Percentiles rank a stretch among this genome's conserved stretches.
These are phyloP conservation scores for Philantomba maxwellii DNA, from an alignment of 2,113 vertebrate species.

Conservation along the genomic window DNA sequence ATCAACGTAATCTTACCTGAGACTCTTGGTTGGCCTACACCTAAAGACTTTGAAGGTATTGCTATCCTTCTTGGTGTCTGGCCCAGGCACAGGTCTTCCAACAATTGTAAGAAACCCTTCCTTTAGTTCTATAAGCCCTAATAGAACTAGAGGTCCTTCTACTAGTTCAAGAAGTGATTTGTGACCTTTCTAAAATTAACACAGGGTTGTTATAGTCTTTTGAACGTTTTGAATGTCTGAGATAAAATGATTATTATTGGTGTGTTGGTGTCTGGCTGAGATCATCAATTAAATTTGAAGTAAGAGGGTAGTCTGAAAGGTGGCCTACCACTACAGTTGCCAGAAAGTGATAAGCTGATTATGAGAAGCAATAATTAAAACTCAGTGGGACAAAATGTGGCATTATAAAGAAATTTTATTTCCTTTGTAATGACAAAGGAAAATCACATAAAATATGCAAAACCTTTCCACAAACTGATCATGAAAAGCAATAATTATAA, in stretches of 20 bases:
- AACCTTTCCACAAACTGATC: not conserved
- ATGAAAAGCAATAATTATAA: slow-evolving; percentile 6
- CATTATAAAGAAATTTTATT: not conserved
- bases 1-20: not conserved
- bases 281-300: not conserved
- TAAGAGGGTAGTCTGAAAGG: not conserved
- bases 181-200: not conserved
- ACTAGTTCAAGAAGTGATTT: not conserved
- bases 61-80: not conserved
- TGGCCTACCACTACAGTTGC: not conserved
- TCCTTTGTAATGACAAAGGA: not conserved
- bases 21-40: not conserved
- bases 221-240: not conserved
- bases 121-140: not conserved
- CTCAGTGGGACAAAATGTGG: not conserved
- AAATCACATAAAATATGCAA: slow-evolving; percentile 8
- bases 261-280: not conserved
- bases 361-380: not conserved
- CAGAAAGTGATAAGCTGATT: not conserved
- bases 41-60: not conserved
- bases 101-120: not conserved
- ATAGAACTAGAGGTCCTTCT: not conserved
- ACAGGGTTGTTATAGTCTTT: not conserved
- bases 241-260: not conserved
- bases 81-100: not conserved